Percentiles rank a stretch among this genome's conserved stretches.
phyloP scores from a whole-genome alignment of 2,113 vertebrate genomes.

The Misgurnus anguillicaudatus region DNA sequence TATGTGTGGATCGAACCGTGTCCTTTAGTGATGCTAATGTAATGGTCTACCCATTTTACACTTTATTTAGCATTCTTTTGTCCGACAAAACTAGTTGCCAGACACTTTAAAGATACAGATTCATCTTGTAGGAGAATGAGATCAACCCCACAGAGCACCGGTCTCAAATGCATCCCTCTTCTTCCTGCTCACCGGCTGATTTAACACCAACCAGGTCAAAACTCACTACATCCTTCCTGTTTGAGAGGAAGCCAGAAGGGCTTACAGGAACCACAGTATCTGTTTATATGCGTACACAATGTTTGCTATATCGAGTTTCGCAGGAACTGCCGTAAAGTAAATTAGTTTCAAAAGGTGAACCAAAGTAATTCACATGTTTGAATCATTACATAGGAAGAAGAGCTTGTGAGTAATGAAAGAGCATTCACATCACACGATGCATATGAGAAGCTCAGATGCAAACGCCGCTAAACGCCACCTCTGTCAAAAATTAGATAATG shows the following conservation, averaged over 20 bases:
- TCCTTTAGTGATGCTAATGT: no score
- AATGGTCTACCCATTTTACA: no score
- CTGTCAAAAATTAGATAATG: no score
- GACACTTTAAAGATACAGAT: slow-evolving; percentile 43
- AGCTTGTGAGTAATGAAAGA: not conserved
- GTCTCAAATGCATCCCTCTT: slow-evolving; percentile 25
- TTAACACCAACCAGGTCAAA: slow-evolving; percentile 54
- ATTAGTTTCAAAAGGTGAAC: slow-evolving; percentile 9
- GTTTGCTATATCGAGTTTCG: slow-evolving; percentile 21
- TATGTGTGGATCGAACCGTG: no score
- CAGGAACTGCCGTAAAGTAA: not conserved
- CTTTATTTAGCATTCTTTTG: not conserved
- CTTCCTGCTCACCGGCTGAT: slow-evolving; percentile 56
- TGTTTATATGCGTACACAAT: slow-evolving; percentile 11
- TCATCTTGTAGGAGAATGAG: slow-evolving; percentile 43
- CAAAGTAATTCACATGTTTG: not conserved
- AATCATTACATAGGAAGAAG: not conserved
- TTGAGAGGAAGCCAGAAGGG: slow-evolving; percentile 43
- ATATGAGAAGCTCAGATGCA: not conserved
- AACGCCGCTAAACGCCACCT: no score
- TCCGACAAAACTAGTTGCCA: not conserved
- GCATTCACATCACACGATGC: not conserved
- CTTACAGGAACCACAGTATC: slow-evolving; percentile 42
- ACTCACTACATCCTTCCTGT: slow-evolving; percentile 54
- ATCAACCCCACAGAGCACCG: slow-evolving; percentile 35